Conservation (phyloP, 1,140 invertebrate species). For the Popillia japonica region DNA sequence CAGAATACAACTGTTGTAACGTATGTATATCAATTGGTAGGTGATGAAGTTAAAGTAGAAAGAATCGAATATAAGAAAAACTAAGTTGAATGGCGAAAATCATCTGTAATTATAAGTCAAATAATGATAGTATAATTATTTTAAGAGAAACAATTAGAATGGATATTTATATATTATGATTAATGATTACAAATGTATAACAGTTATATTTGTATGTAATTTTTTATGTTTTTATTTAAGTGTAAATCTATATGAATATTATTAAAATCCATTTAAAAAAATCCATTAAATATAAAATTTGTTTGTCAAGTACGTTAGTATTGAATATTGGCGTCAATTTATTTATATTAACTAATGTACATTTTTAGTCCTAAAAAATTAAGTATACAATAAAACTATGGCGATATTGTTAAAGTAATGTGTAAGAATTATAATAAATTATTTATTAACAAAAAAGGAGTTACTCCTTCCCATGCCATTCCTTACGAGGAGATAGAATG, state of each 20-base stretch:
- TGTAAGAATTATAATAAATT: too few species aligned
- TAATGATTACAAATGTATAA: too few species aligned
- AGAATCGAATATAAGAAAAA: slow-evolving; percentile 96
- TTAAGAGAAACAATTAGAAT: not conserved
- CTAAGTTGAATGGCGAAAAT: slow-evolving; percentile 59
- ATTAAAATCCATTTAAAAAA: slow-evolving; percentile 8
- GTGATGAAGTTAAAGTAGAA: slow-evolving; percentile 99
- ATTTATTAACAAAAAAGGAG: too few species aligned
- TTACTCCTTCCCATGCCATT: too few species aligned
- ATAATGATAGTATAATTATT: not conserved
- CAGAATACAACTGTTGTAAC: slow-evolving; percentile 97
- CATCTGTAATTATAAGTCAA: not conserved
- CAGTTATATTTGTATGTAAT: not conserved
- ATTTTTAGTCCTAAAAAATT: too few species aligned
- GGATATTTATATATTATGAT: not conserved
- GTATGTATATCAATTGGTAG: slow-evolving; percentile 97
- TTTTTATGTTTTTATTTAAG: not conserved
- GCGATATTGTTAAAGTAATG: too few species aligned
- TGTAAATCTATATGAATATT: not conserved
- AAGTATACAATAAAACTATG: too few species aligned
- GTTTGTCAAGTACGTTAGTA: not conserved
- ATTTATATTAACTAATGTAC: too few species aligned
- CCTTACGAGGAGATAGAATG: too few species aligned
- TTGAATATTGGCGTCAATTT: too few species aligned
- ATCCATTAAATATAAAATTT: not conserved